Evolutionary conservation across 2,797 vertebrate genomes (phyloP), one percentile per base, ranked within the genome.

Genomic region (Amazona ochrocephala): DNA sequence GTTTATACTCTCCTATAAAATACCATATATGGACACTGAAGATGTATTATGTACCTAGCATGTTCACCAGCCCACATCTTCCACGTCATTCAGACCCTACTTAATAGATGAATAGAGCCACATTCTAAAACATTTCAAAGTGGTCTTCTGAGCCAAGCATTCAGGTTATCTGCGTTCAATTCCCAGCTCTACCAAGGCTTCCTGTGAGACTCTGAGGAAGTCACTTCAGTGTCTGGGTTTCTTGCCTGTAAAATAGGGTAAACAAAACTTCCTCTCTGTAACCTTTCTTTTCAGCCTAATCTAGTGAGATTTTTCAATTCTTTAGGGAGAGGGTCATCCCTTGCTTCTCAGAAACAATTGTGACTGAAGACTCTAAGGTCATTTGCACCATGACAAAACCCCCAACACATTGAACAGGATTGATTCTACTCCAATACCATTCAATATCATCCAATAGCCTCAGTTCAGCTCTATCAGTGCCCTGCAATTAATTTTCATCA

Each of bases 141-240:
- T 58, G 77, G 67, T 68, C 84, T 94, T 95, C 85, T 68, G 74
- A 93, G 83, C 88, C 67, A 74, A 84, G 67, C 74, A 84, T 71
- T 94, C 92, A 89, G 94, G 89, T 94, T 95, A 95, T 95, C 95
- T 93, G 41, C 0, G 1, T 75, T 84, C 87, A 94, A 77, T 90
- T 90, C 95, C 85, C 93, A 94, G 53, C 80, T 90, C 71, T 83
- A 88, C 79, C 50, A 78, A 83, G 87, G 74, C 88, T 95, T 96
- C 95, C 87, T 96, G 61, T 23, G 93, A 94, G 90, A 91, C 79
- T n/a, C 65, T 37, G n/a, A 74, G 41, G 26, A 81, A 80, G 51
- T 71, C 77, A 84, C 62, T 89, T 79, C 71, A 82, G 65, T 58
- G 83, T 71, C 87, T 86, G 73, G 88, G 62, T 90, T 86, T 86